These are phyloP conservation scores for Larimichthys crocea DNA, from an alignment of 2,113 vertebrate species.

Conservation along the genomic window DNA sequence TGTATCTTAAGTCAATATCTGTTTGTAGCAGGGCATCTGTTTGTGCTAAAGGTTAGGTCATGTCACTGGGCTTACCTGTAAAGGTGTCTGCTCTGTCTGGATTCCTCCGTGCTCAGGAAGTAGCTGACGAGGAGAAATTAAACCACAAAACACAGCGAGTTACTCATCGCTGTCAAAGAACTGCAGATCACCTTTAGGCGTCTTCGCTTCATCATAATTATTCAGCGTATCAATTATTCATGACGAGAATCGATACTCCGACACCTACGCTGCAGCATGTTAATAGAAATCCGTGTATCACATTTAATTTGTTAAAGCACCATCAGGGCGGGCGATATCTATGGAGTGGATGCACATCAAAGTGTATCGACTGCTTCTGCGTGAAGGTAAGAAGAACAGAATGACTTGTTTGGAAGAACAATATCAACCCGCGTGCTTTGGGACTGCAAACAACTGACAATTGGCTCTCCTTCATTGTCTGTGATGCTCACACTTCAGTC, in stretches of 20 bases:
- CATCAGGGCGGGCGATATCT: background rate
- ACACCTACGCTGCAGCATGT: background rate
- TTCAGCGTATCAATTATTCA: constrained; percentile 51
- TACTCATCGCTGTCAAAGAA: constrained; percentile 12
- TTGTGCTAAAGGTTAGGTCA: background rate
- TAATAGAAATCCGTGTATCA: constrained; percentile 7
- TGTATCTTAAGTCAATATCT: background rate
- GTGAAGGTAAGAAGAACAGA: background rate
- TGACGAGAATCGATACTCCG: background rate
- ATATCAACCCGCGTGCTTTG: background rate
- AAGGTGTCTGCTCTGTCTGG: constrained; percentile 84
- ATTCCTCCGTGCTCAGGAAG: constrained; percentile 87
- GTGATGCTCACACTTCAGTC: constrained; percentile 34
- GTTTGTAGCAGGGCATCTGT: background rate
- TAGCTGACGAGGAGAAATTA: constrained; percentile 76
- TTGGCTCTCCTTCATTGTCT: constrained; percentile 7
- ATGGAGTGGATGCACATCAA: background rate
- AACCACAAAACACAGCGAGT: constrained; percentile 42
- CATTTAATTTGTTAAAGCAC: background rate
- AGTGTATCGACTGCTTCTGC: background rate
- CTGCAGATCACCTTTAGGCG: constrained; percentile 5
- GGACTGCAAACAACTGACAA: constrained; percentile 21
- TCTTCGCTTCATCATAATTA: constrained; percentile 23
- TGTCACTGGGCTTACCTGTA: constrained; percentile 81
- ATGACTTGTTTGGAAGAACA: constrained; percentile 23